Evolutionary conservation across 2,888 invertebrate genomes (phyloP).

Genomic region (Odiellus spinosus): DNA sequence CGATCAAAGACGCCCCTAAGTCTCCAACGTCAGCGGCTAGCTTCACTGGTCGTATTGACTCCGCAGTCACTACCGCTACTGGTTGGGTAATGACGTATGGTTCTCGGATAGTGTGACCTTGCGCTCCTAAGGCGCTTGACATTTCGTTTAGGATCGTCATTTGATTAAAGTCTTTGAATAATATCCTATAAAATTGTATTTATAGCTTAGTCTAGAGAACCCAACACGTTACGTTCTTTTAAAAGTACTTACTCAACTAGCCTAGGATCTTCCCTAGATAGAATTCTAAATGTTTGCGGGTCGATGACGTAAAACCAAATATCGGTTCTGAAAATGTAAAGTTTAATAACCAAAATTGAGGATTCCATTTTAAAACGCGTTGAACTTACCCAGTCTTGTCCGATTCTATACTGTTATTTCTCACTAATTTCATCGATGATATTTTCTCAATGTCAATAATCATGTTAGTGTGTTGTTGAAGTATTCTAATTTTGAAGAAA

Average conservation of each 20-base stretch:
- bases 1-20: constrained; percentile 47
- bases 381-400: constrained; percentile 13
- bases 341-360: neutral
- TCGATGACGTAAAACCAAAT: constrained; percentile 75
- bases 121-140: constrained; percentile 48
- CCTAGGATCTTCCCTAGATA: constrained; percentile 51
- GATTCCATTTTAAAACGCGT: neutral
- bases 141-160: constrained; percentile 36
- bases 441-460: constrained; percentile 67
- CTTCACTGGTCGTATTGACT: constrained; percentile 12
- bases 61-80: constrained; percentile 3
- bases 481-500: constrained; percentile 28
- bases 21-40: constrained; percentile 14
- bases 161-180: constrained; percentile 40
- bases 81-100: constrained; percentile 32
- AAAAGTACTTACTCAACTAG: constrained; percentile 35
- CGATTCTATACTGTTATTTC: constrained; percentile 17
- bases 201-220: no score
- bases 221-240: no score
- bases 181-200: constrained; percentile 30
- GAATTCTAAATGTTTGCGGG: constrained; percentile 54
- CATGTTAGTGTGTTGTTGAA: constrained; percentile 55
- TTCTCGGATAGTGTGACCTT: constrained; percentile 48
- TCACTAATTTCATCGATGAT: constrained; percentile 40
- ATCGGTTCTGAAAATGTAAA: constrained; percentile 43